Conservation (phyloP, 2,113 vertebrate species). For the Colistium nudipinnis region DNA sequence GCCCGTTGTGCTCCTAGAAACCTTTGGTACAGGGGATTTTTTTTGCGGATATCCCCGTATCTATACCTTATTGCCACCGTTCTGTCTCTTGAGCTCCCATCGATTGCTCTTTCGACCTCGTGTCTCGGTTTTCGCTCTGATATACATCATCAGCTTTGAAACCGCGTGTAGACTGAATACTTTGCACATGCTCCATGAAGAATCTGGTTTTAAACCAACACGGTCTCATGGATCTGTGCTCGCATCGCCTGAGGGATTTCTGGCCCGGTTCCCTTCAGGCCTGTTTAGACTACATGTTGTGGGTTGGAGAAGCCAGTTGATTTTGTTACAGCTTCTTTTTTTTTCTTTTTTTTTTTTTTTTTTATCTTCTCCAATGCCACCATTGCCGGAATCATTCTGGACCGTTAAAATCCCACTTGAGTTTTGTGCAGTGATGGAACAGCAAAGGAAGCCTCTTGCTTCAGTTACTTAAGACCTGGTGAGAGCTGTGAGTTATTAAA, state of each 20-base stretch:
- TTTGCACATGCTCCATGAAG: neutral
- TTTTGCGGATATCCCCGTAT: too few species aligned
- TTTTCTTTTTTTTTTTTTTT: too few species aligned
- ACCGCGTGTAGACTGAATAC: too few species aligned
- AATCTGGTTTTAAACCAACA: slow-evolving; percentile 6
- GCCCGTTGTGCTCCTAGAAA: too few species aligned
- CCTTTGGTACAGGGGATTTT: too few species aligned
- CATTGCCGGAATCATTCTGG: neutral
- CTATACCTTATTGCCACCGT: too few species aligned
- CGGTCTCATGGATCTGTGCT: neutral
- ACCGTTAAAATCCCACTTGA: slow-evolving; percentile 3
- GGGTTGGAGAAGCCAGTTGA: neutral
- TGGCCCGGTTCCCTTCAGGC: slow-evolving; percentile 1
- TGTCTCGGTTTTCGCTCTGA: too few species aligned
- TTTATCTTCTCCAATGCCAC: too few species aligned
- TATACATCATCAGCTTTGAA: too few species aligned
- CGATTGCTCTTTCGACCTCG: too few species aligned
- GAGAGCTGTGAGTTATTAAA: slow-evolving; percentile 25
- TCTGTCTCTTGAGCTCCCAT: too few species aligned
- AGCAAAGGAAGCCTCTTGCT: neutral
- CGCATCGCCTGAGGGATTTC: neutral
- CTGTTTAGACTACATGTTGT: slow-evolving; percentile 4
- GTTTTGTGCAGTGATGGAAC: neutral
- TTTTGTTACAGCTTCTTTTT: slow-evolving; percentile 4
- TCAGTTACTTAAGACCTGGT: neutral